phyloP scores from a whole-genome alignment of 2,797 vertebrate genomes.

The Taeniopygia guttata region DNA sequence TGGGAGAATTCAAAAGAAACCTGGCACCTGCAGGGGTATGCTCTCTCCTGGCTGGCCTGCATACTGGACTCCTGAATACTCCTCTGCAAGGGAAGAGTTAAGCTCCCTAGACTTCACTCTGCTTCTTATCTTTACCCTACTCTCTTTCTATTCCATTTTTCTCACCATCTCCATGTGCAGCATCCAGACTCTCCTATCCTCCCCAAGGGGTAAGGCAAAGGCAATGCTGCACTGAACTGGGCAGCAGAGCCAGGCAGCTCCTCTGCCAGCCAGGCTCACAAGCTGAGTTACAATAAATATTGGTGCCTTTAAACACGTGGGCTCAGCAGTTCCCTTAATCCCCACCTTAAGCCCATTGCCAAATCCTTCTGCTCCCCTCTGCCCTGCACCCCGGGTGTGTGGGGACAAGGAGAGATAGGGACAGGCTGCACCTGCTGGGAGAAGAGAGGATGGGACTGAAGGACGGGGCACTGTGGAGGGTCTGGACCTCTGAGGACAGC shows the following conservation, averaged over 20 bases:
- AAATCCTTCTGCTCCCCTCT: not conserved
- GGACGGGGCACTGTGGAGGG: accelerated
- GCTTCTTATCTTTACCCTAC: not conserved
- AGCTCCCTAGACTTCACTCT: not conserved
- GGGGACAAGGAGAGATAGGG: not conserved
- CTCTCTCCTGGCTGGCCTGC: not conserved
- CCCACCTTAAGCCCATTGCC: not conserved
- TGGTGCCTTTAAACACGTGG: not conserved
- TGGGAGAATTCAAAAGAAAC: not conserved
- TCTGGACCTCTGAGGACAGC: not conserved
- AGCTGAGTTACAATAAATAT: not conserved
- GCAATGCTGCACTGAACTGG: accelerated
- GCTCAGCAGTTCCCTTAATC: not conserved
- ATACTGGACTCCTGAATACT: not conserved
- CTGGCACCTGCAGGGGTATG: accelerated
- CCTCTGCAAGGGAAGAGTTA: not conserved
- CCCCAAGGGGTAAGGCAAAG: not conserved
- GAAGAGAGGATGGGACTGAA: not conserved
- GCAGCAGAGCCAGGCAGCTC: not conserved
- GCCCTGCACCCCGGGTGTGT: accelerated
- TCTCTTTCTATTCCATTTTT: not conserved
- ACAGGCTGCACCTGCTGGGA: not conserved
- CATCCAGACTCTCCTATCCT: not conserved
- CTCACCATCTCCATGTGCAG: not conserved
- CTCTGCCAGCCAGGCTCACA: not conserved